Percentiles rank a stretch among this genome's conserved stretches.
phyloP scores from a whole-genome alignment of 2,888 invertebrate genomes.

The Himalopsyche kuldschensis region DNA sequence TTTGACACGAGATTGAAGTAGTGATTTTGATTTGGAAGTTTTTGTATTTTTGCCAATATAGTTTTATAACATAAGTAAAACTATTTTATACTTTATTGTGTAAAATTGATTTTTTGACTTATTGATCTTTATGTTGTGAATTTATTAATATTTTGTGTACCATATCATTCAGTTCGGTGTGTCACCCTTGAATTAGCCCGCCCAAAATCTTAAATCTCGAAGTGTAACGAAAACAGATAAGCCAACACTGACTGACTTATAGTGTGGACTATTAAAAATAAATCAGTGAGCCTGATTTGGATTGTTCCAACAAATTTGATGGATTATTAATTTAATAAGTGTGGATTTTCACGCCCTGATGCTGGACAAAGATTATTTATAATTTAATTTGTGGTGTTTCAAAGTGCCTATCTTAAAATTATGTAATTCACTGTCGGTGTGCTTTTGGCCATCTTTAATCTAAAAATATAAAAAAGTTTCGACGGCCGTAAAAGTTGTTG shows the following conservation, averaged over 20 bases:
- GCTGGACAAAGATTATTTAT: conserved; percentile 8
- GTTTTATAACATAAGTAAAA: too few relatives aligned
- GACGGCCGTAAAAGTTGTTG: background rate
- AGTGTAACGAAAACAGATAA: background rate
- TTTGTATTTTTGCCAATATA: too few relatives aligned
- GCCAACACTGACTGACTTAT: background rate
- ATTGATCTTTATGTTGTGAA: too few relatives aligned
- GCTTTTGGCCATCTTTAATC: background rate
- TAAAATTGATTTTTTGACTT: too few relatives aligned
- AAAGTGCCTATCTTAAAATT: conserved; percentile 31
- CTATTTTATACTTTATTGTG: too few relatives aligned
- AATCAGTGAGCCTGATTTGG: background rate
- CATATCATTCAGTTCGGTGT: background rate
- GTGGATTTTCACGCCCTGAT: background rate
- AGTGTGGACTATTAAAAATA: background rate
- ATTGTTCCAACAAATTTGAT: background rate
- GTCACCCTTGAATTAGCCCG: background rate
- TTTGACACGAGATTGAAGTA: too few relatives aligned
- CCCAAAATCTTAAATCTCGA: background rate
- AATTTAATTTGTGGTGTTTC: conserved; percentile 26
- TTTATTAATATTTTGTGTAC: background rate
- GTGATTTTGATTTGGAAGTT: too few relatives aligned
- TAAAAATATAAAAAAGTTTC: background rate
- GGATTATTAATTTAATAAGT: background rate
- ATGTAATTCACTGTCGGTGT: background rate